Evolutionary conservation across 2,888 invertebrate species (phyloP), one percentile per base, ranked within the genome.

Genomic region (Drosophila basisetae): DNA sequence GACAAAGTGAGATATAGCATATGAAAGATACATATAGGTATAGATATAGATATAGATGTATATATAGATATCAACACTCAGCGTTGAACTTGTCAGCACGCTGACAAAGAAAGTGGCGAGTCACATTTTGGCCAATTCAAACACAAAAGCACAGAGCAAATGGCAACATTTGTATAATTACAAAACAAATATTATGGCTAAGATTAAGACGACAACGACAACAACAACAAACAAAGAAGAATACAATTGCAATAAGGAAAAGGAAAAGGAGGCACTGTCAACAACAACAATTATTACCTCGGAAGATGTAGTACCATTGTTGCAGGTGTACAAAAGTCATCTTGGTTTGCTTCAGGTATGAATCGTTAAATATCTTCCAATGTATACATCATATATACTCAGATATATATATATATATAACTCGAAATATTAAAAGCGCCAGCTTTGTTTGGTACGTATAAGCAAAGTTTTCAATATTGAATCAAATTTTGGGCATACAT

Each of bases 101-200:
- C 62, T 62, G 77, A 87, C 84, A 89, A 89, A 84, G 89, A 83
- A 75, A 75, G 61, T 53, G 76, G 13, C 81, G 69, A 69, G 37
- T 69, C 79, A 53, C 78, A 79, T 78, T 79, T 79, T 81, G 79
- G 65, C 67, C 82, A 81, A 80, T 67, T 63, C 74, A 69, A 68
- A 67, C 43, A 62, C 31, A 53, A 30, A 59, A 49, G 11, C 47
- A 11, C 25, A 30, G 22, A 22, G 50, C 66, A 52, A 55, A 53
- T 50, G 50, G 39, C 74, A 62, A 78, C 50, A 58, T 73, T 74
- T 54, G 55, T 31, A 16, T 25, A 59, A 77, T 61, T 39, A 16
- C 50, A 77, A 72, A 47, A 53, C 73, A 66, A 50, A 59, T 35
- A 53, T 39, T 16, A 60, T 25, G 25, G 37, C 49, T 37, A 22